These are phyloP conservation scores for Cephus spinipes DNA, from an alignment of 2,888 invertebrate species.

Conservation along the genomic window DNA sequence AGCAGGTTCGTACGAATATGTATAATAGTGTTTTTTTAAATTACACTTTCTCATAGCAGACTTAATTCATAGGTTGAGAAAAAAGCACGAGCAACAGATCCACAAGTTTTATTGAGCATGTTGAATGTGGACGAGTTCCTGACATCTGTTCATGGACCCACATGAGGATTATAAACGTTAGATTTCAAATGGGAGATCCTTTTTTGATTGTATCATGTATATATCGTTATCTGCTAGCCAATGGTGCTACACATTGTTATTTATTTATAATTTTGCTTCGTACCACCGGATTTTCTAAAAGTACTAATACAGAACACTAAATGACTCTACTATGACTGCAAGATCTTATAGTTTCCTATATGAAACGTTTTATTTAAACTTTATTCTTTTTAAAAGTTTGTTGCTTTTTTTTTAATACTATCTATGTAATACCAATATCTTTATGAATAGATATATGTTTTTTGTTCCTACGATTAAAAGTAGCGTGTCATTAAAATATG, in stretches of 20 bases:
- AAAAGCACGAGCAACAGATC: constrained; percentile 40
- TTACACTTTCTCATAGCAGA: neutral
- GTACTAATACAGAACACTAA: neutral
- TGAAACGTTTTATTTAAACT: neutral
- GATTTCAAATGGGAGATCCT: neutral
- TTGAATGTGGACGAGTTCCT: constrained; percentile 53
- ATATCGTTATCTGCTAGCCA: neutral
- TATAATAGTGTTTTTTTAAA: neutral
- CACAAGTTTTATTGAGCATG: constrained; percentile 44
- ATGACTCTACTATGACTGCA: neutral
- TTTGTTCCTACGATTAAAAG: no score
- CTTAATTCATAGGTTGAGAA: constrained; percentile 42
- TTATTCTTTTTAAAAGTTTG: no score
- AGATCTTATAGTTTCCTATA: neutral
- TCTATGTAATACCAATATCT: no score
- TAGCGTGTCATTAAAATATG: no score
- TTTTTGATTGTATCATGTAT: neutral
- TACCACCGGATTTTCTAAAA: neutral
- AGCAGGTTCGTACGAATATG: constrained; percentile 38
- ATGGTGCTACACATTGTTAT: constrained; percentile 21
- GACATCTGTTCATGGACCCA: constrained; percentile 52
- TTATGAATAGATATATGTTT: no score
- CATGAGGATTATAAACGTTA: constrained; percentile 23
- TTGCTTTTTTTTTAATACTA: no score
- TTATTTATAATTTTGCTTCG: constrained; percentile 8